Conservation (phyloP, 37 sponge, comb jelly and placozoan genomes). For the Oopsacas minuta region DNA sequence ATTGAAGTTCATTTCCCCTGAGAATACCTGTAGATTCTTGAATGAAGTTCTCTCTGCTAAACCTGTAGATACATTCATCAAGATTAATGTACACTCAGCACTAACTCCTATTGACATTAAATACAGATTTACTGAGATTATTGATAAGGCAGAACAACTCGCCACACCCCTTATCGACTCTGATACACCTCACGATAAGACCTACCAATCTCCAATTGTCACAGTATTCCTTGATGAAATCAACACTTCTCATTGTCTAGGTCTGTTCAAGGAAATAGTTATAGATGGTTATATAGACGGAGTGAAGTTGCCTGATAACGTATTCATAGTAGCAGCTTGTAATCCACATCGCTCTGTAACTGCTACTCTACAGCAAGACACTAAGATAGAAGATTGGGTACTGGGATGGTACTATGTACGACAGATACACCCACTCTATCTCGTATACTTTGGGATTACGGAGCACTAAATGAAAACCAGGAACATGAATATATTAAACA, state of each 20-base stretch:
- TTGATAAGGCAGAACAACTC: slow-evolving; percentile 32
- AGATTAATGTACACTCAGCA: slow-evolving; percentile 25
- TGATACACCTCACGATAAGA: background rate
- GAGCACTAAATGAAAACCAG: slow-evolving; percentile 62
- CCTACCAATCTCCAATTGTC: slow-evolving; percentile 29
- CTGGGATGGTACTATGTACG: slow-evolving; percentile 68
- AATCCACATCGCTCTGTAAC: slow-evolving; percentile 35
- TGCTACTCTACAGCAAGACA: background rate
- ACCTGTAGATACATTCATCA: slow-evolving; percentile 13
- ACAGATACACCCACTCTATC: slow-evolving; percentile 52
- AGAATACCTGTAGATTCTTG: slow-evolving; percentile 7
- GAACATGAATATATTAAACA: slow-evolving; percentile 66
- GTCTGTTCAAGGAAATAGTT: slow-evolving; percentile 76
- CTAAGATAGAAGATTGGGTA: slow-evolving; percentile 53
- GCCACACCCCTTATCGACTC: background rate
- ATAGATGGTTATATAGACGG: slow-evolving; percentile 71
- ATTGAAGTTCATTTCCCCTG: background rate
- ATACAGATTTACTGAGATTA: slow-evolving; percentile 22
- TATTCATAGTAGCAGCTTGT: slow-evolving; percentile 55
- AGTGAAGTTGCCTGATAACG: slow-evolving; percentile 40
- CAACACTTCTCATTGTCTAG: slow-evolving; percentile 73
- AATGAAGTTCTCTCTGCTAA: background rate
- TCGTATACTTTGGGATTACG: slow-evolving; percentile 79
- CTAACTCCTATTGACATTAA: slow-evolving; percentile 52
- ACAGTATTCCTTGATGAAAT: slow-evolving; percentile 83